Base-by-base conservation (phyloP, 2,797 vertebrate genomes). In the Melanotaenia parkinsoni region DNA sequence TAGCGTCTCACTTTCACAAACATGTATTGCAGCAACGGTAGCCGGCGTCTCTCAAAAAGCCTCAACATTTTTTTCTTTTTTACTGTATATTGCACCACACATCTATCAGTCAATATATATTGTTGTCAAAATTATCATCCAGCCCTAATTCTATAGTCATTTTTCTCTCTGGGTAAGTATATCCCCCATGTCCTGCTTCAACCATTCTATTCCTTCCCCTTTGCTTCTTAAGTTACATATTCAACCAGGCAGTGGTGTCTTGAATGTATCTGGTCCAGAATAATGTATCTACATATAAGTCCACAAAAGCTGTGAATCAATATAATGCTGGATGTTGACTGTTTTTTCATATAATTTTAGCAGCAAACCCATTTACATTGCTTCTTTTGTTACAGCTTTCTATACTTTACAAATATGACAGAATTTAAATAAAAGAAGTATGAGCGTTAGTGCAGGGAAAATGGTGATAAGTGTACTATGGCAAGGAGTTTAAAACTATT, bases 171-270 rank as follows among this genome's bases (percentile, higher is more conserved):
- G 13, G 12, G 11, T 32, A 40, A 47, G 5, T n/a, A 20, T 8
- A 47, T n/a, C 18, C 65, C 26, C 28, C 47, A 38, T n/a, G 64
- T 58, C 54, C 57, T 58, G 53, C 65, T 24, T 12, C 66, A 53
- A 22, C 30, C 51, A 22, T 14, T 35, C 30, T 63, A 62, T 35
- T 7, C 47, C 43, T 35, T 60, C 35, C 37, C 26, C 20, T 33
- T 72, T 63, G 54, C 60, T 45, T 33, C 51, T 67, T 66, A 71
- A 69, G 53, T 63, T 30, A 43, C 13, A 32, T 77, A 47, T 22
- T 51, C 33, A 43, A 37, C 33, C 11, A 33, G 50, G 37, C 47
- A 24, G n/a, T 10, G 2, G 40, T 56, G 40, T 56, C 4, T 57
- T 30, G 4, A 37, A 35, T 51, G 16, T 26, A 47, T 9, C 40